phyloP scores from a whole-genome alignment of 2,797 vertebrate genomes.

The Periophthalmus magnuspinnatus region DNA sequence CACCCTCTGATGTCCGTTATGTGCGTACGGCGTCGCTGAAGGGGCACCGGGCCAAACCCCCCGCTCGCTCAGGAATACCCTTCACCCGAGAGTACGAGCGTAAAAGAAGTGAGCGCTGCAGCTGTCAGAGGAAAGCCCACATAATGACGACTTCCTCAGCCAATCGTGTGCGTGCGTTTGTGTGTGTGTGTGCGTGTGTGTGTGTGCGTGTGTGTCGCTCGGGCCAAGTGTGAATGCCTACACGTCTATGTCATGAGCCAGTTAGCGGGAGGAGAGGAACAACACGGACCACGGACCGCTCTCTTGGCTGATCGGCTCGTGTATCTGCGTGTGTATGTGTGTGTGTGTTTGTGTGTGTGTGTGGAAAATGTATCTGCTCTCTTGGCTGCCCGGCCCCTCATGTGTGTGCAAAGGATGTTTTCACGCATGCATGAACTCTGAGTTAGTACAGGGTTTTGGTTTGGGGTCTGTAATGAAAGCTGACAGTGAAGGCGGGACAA shows the following conservation, averaged over 20 bases:
- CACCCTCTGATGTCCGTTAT: conserved; percentile 34
- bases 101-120: conserved; percentile 42
- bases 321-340: no score
- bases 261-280: conserved; percentile 47
- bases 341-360: no score
- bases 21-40: conserved; percentile 42
- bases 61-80: conserved; percentile 61
- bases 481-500: conserved; percentile 58
- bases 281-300: conserved; percentile 39
- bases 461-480: conserved; percentile 50
- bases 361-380: no score
- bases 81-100: conserved; percentile 33
- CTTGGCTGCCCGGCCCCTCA: conserved; percentile 33
- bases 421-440: conserved; percentile 22
- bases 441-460: conserved; percentile 7
- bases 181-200: no score
- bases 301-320: no score
- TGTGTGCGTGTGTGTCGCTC: no score
- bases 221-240: conserved; percentile 29
- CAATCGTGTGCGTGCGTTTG: no score
- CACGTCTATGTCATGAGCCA: conserved; percentile 26
- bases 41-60: conserved; percentile 44
- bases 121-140: conserved; percentile 62
- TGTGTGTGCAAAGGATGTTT: conserved; percentile 20
- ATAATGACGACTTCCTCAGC: conserved; percentile 39